These are phyloP conservation scores for Bugulina stolonifera DNA, from an alignment of 2,888 invertebrate genomes.

Conservation along the genomic window DNA sequence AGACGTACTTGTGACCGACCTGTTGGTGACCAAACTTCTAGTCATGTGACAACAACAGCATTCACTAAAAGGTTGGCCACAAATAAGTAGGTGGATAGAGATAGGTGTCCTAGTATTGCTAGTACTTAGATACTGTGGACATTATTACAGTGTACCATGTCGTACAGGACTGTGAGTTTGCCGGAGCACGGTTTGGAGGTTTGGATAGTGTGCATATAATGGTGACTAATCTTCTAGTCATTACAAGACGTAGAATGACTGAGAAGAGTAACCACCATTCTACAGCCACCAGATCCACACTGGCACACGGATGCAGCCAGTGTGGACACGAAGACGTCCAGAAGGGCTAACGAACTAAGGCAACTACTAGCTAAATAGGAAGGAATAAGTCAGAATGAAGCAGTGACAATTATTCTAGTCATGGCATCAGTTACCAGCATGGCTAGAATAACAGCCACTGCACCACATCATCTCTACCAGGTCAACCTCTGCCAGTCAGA, in stretches of 20 bases:
- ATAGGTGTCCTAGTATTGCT: too few relatives aligned
- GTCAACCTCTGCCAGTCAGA: too few relatives aligned
- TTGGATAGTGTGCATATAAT: not conserved
- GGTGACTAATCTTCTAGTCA: slow-evolving; percentile 26
- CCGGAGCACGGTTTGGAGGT: too few relatives aligned
- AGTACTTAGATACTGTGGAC: too few relatives aligned
- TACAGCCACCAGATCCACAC: not conserved
- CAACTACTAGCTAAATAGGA: too few relatives aligned
- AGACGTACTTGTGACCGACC: not conserved
- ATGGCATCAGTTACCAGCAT: not conserved
- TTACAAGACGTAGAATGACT: slow-evolving; percentile 9
- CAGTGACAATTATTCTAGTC: slow-evolving; percentile 26
- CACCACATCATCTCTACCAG: not conserved
- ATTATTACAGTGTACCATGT: too few relatives aligned
- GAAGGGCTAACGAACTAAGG: too few relatives aligned
- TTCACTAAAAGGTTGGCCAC: slow-evolving; percentile 17
- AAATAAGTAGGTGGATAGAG: not conserved
- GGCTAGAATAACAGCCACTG: slow-evolving; percentile 11
- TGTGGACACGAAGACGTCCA: too few relatives aligned
- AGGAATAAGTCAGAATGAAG: not conserved
- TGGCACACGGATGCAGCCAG: too few relatives aligned
- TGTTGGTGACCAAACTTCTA: slow-evolving; percentile 25
- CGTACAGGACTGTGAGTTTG: too few relatives aligned
- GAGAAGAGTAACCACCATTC: not conserved
- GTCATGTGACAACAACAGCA: slow-evolving; percentile 19